Evolutionary conservation across 2,797 vertebrate genomes (phyloP), one percentile per base, ranked within the genome.

Genomic region (Urosaurus nigricauda): DNA sequence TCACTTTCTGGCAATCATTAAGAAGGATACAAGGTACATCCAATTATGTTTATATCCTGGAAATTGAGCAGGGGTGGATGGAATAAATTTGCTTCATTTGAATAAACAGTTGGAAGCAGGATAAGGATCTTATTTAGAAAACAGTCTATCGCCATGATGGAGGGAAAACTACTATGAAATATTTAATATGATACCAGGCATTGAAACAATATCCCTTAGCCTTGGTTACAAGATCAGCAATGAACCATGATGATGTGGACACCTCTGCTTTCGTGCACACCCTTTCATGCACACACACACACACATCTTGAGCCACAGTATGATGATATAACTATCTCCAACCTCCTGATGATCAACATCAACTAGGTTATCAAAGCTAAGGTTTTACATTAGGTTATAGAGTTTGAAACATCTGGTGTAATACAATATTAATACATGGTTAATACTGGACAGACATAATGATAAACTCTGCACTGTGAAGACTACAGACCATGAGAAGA

Each of bases 111-210:
- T 85, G 17, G 79, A 85, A 74, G 32, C 8, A 56, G 58, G 29
- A 53, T 88, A 87, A 73, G 37, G 75, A 58, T 80, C 37, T 5
- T 56, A 70, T 78, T 88, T 53, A 53, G 43, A 63, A 83, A 83
- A 88, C n/a, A 40, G n/a, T 16, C 40, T 26, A 47, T n/a, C 32
- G 51, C 29, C 4, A 37, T 37, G 37, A 40, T 3, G 26, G 43
- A 8, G 12, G 68, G 73, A 74, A 84, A 84, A 79, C 16, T 68
- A 17, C 7, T 9, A 26, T 58, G 60, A 56, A 71, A 19, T 21
- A 47, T 71, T 56, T 58, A 75, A 77, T 68, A 8, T 40, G 24
- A 77, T 21, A 51, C 40, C 19, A 71, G 26, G 75, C 43, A 47
- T 35, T 58, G 40, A 84, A 88, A 79, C 29, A 47, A 84, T 40